Conservation (phyloP, 2,888 invertebrate species). For the Tanytarsus gracilentus region DNA sequence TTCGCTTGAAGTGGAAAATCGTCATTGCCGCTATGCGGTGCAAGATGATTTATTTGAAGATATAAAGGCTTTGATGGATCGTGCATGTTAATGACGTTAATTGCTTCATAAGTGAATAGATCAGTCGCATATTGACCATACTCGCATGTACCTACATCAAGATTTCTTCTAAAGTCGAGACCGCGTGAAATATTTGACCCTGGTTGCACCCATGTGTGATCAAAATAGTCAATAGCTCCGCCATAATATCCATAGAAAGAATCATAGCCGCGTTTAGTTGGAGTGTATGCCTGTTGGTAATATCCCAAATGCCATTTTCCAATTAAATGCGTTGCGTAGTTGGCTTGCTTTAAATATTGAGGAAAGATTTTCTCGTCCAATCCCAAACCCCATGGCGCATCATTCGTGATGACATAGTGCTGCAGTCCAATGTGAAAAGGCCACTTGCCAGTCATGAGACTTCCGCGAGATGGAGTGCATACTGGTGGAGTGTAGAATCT, state of each 20-base stretch:
- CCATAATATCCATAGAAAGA: constrained; percentile 77
- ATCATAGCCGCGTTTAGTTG: constrained; percentile 66
- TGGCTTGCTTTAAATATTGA: constrained; percentile 55
- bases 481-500: constrained; percentile 71
- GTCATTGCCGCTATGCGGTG: constrained; percentile 66
- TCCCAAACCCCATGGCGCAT: constrained; percentile 64
- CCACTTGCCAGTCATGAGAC: constrained; percentile 77
- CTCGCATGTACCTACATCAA: constrained; percentile 47
- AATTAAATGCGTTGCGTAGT: constrained; percentile 71
- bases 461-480: constrained; percentile 76
- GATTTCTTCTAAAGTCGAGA: constrained; percentile 47
- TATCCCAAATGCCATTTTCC: constrained; percentile 91
- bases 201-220: constrained; percentile 47
- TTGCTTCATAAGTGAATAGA: constrained; percentile 56
- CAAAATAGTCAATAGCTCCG: constrained; percentile 72
- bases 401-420: constrained; percentile 45
- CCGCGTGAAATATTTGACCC: constrained; percentile 40
- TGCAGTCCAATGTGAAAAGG: constrained; percentile 42
- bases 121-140: constrained; percentile 59
- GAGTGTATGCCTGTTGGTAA: constrained; percentile 51
- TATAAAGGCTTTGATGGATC: constrained; percentile 58
- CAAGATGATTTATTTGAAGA: constrained; percentile 67
- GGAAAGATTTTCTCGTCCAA: constrained; percentile 59
- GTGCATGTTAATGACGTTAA: constrained; percentile 52
- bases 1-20: constrained; percentile 64